phyloP scores from a whole-genome alignment of 2,113 vertebrate genomes.

The Xiphorhynchus elegans region DNA sequence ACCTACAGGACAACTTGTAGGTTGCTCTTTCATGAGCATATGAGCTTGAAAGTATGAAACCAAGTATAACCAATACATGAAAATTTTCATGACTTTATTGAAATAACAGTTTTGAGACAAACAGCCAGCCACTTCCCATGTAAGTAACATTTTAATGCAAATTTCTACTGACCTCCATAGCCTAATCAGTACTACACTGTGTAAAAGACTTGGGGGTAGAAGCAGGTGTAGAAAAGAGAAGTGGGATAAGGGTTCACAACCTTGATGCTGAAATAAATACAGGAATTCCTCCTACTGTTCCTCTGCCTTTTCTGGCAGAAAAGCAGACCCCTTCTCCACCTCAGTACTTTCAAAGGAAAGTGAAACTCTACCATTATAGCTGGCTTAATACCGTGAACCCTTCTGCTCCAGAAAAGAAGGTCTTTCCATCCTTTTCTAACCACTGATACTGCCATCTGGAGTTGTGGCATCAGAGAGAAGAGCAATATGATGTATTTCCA shows the following conservation, averaged over 20 bases:
- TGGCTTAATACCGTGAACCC: background rate
- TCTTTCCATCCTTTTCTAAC: background rate
- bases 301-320: background rate
- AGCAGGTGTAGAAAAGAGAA: constrained; percentile 40
- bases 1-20: background rate
- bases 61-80: background rate
- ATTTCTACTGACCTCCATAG: background rate
- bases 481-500: accelerated
- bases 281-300: background rate
- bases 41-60: background rate
- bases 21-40: background rate
- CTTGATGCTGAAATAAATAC: background rate
- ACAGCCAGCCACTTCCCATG: background rate
- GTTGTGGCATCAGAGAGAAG: background rate
- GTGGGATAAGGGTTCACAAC: background rate
- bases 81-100: background rate
- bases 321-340: background rate
- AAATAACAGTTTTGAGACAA: background rate
- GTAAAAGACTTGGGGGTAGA: background rate
- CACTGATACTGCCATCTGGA: background rate
- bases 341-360: background rate
- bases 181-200: background rate
- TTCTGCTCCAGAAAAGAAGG: background rate
- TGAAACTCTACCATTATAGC: background rate
- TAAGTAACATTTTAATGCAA: constrained; percentile 2